Base-by-base conservation (phyloP, 2,113 vertebrate species). In the Climacteris rufus region DNA sequence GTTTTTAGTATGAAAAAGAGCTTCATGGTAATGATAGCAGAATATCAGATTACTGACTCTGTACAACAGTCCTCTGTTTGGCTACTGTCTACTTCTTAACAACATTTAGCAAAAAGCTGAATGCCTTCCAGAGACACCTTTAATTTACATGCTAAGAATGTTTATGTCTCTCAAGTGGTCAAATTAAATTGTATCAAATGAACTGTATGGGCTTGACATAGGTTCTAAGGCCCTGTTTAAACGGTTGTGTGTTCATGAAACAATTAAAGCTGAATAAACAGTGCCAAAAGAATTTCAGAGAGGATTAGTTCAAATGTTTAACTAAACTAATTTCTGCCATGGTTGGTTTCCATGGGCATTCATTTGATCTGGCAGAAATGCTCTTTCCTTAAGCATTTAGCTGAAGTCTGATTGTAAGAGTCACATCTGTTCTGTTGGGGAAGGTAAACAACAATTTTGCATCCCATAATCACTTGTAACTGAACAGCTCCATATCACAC, bases 101-200 rank as follows among this genome's bases (percentile, higher is more conserved):
- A 84, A 56, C 76, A 57, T 93, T 70, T 75, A 56, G 59, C 64
- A 79, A 89, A 81, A 96, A 81, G 65, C 65, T 87, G 90, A 95
- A 84, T 61, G 79, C 80, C 77, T 95, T 95, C 90, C 94, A 93
- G 80, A 95, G 86, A 79, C 93, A 92, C 88, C 76, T 96, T 90
- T 95, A 86, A 93, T 92, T 93, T 85, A 71, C 61, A 49, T 92
- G 30, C 69, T 90, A 70, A 93, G 70, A 94, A 95, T 89, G 86
- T 93, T 96, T 96, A 95, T 90, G 57, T 57, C 72, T 90, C 91
- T 96, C 94, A 81, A 96, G 92, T 95, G 96, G 96, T 88, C 92
- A 94, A 93, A 97, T 95, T 95, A 96, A 97, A 89, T 60, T 80
- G 79, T 90, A 89, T 81, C 80, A 82, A 92, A 87, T 89, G 56